Base-by-base conservation (phyloP, 2,113 vertebrate genomes). In the Muscicapa adusta region DNA sequence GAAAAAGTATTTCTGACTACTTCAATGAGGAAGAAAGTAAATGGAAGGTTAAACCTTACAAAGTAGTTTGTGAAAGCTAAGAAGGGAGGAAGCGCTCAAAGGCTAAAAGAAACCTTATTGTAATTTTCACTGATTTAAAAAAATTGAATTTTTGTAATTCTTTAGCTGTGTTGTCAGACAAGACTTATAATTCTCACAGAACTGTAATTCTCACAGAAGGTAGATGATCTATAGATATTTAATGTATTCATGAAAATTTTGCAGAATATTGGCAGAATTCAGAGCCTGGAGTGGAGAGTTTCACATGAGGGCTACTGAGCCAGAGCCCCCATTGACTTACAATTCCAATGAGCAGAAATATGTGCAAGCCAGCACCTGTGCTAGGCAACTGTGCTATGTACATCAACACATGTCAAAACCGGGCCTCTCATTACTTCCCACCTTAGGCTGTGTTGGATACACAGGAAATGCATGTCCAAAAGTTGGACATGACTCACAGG, bases 131-230 rank as follows among this genome's bases (percentile, higher is more conserved):
- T 95, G 72, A 61, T 88, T 89, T 79, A 94, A 94, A 93, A 56
- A 95, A 89, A 88, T 57, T 5, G 20, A 89, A 74, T 89, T 93
- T 87, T 86, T 92, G 50, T 95, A 94, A 93, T 96, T 94, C 84
- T 87, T 90, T 43, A 61, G 38, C 53, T 95, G 13, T n/a, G 12
- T 90, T 92, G 92, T 88, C 81, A 90, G 90, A 78, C 40, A 45
- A 81, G 83, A 83, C 34, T 97, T 96, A 78, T 4, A 54, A 94
- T 94, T 84, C 89, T 92, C 86, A 94, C 56, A 71, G 94, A 96
- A 94, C n/a, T n/a, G 48, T 88, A 97, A 94, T 94, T 84, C 89
- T 92, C 86, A 94, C 56, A 71, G 94, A 96, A 94, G 58, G 61
- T 68, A 54, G 48, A 91, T 95, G 60, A 81, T 94, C 77, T 96